phyloP scores from a whole-genome alignment of 2,888 invertebrate species.

The Cepaea hortensis region DNA sequence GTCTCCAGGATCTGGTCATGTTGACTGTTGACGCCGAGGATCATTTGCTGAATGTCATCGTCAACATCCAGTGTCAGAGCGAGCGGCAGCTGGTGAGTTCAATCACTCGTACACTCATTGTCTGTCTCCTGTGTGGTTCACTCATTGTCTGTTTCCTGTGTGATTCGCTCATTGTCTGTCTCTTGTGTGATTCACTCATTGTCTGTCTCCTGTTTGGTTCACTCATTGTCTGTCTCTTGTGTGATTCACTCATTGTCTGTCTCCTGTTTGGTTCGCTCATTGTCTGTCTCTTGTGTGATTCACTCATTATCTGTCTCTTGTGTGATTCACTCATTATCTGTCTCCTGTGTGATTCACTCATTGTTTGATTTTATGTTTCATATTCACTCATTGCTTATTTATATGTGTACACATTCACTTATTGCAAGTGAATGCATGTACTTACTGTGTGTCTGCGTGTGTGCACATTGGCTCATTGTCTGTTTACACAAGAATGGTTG shows the following conservation, averaged over 20 bases:
- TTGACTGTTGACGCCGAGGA: slow-evolving; percentile 73
- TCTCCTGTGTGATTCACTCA: no score
- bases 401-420: no score
- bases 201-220: no score
- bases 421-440: background rate
- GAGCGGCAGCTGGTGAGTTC: slow-evolving; percentile 47
- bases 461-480: no score
- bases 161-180: background rate
- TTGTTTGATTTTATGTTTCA: no score
- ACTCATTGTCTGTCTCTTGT: background rate
- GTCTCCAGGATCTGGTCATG: slow-evolving; percentile 80
- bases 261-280: background rate
- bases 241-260: background rate
- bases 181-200: background rate
- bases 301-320: no score
- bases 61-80: slow-evolving; percentile 44
- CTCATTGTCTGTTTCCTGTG: background rate
- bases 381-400: no score
- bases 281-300: no score
- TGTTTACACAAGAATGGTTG: no score
- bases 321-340: no score
- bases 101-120: background rate
- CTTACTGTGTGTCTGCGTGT: background rate
- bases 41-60: slow-evolving; percentile 66
- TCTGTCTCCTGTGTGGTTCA: background rate